Conservation (phyloP, 2,113 vertebrate species). For the Dendrocopos noguchii region DNA sequence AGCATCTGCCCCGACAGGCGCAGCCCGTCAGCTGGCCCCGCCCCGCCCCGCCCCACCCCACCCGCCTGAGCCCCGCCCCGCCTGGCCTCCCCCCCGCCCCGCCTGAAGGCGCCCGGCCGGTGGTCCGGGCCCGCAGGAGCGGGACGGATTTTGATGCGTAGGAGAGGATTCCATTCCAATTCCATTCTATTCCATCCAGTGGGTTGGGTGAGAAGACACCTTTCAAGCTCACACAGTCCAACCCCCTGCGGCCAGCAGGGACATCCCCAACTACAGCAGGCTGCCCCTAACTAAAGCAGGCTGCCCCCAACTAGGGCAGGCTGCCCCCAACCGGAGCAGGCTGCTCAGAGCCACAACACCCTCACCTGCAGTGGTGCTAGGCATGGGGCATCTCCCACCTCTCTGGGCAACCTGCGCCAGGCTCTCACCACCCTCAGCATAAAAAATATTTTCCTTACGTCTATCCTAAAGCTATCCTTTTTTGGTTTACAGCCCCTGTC, state of each 20-base stretch:
- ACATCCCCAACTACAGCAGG: too few relatives aligned
- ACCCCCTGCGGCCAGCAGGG: background rate
- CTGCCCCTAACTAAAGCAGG: too few relatives aligned
- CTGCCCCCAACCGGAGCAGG: too few relatives aligned
- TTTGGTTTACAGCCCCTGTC: background rate
- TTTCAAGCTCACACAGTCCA: background rate
- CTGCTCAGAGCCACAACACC: background rate
- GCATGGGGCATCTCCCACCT: background rate
- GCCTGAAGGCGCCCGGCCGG: background rate
- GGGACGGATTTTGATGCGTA: background rate
- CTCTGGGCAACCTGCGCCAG: background rate
- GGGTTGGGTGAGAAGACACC: background rate
- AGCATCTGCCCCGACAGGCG: background rate
- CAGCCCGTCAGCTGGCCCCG: background rate
- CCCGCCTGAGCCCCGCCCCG: background rate
- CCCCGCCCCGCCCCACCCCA: background rate
- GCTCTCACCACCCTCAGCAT: background rate
- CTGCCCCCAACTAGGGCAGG: too few relatives aligned
- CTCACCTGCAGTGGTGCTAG: background rate
- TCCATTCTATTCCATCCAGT: background rate
- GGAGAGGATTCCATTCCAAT: background rate
- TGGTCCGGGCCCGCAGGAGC: background rate
- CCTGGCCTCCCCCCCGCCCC: background rate
- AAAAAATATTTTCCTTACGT: background rate
- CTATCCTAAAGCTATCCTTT: background rate